Percentiles rank a stretch among this genome's conserved stretches.
Evolutionary conservation across 2,113 vertebrate species (phyloP).

Genomic region (Tringa solitaria): DNA sequence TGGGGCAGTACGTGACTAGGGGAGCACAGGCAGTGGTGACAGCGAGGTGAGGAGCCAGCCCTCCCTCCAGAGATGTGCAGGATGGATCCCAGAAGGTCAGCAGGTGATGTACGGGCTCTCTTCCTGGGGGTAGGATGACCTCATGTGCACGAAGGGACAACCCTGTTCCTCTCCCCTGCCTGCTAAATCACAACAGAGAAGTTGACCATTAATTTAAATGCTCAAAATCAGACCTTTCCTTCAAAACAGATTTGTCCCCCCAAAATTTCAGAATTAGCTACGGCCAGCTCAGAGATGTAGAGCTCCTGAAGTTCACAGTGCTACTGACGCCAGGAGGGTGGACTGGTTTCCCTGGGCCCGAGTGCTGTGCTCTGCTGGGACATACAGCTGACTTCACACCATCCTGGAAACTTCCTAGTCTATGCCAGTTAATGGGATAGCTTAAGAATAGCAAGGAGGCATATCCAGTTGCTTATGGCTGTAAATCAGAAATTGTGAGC

Average conservation of each 20-base stretch:
- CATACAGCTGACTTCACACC: neutral
- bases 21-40: neutral
- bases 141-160: neutral
- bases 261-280: neutral
- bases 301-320: neutral
- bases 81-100: neutral
- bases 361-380: neutral
- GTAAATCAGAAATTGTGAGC: neutral
- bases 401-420: neutral
- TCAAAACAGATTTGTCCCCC: neutral
- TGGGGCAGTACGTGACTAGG: accelerated
- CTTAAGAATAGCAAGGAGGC: accelerated
- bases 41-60: accelerated
- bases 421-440: neutral
- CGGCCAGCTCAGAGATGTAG: neutral
- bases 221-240: neutral
- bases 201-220: neutral
- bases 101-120: accelerated
- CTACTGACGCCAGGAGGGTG: accelerated
- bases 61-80: neutral
- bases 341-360: neutral
- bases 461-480: neutral
- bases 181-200: conserved; percentile 16
- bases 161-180: neutral
- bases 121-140: neutral